These are phyloP conservation scores for Luidia sarsii DNA, from an alignment of 53 echinoderm and acorn worm genomes.

Conservation along the genomic window DNA sequence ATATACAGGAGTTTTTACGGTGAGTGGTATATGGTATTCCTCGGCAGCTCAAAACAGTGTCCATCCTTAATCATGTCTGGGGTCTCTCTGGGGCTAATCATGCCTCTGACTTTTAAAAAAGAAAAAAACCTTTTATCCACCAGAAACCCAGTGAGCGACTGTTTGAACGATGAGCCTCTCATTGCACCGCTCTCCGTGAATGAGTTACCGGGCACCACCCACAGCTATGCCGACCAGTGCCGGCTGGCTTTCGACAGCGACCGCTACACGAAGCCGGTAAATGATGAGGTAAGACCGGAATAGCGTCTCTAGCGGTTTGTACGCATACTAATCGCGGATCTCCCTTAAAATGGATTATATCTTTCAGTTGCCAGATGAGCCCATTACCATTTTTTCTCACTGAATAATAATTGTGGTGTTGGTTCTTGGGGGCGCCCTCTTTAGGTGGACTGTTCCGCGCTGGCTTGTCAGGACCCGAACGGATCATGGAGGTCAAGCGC, in stretches of 20 bases:
- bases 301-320: no score
- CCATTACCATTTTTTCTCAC: background rate
- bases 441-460: constrained; percentile 52
- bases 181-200: constrained; percentile 62
- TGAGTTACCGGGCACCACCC: constrained; percentile 62
- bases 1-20: constrained; percentile 73
- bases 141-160: constrained; percentile 70
- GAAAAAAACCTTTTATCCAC: background rate
- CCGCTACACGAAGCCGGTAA: background rate
- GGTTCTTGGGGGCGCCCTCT: background rate
- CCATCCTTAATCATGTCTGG: background rate
- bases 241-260: constrained; percentile 63
- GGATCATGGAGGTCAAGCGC: constrained; percentile 42
- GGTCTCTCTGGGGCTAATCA: background rate
- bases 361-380: no score
- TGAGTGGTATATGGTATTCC: constrained; percentile 26
- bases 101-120: background rate
- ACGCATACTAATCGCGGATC: no score
- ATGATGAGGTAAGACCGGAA: constrained; percentile 17
- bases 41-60: background rate
- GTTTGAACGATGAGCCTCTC: constrained; percentile 72
- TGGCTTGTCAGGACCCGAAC: constrained; percentile 48
- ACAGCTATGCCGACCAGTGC: constrained; percentile 65
- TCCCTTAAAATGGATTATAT: no score
- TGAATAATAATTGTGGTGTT: constrained; percentile 4